A percentile compares a stretch with the other conserved stretches of the same genome.
phyloP scores from a whole-genome alignment of 2,888 invertebrate species.

The Parnassius mnemosyne region DNA sequence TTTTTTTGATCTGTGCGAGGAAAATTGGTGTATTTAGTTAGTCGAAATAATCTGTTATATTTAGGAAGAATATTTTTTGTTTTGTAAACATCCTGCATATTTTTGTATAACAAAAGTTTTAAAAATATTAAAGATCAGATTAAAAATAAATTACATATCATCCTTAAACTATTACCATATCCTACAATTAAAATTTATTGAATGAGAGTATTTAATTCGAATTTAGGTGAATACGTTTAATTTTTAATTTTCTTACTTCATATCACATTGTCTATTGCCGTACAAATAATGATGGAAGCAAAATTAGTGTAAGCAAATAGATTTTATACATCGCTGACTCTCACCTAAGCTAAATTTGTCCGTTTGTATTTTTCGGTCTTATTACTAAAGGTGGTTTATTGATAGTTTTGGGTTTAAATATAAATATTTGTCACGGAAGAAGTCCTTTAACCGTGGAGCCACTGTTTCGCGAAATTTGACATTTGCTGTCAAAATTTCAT shows the following conservation, averaged over 20 bases:
- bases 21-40: conserved; percentile 21
- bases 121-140: neutral
- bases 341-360: no score
- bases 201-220: conserved; percentile 1
- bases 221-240: neutral
- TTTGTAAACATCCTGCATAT: conserved; percentile 7
- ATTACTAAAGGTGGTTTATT: no score
- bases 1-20: conserved; percentile 46
- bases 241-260: neutral
- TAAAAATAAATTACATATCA: conserved; percentile 65
- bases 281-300: no score
- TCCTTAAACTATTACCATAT: conserved; percentile 52
- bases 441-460: no score
- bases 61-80: conserved; percentile 4
- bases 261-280: no score
- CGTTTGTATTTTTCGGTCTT: no score
- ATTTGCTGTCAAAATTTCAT: no score
- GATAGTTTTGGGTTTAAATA: no score
- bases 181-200: conserved; percentile 37
- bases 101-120: neutral
- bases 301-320: no score
- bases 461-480: no score
- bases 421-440: no score
- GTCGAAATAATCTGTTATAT: conserved; percentile 14
- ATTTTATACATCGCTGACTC: no score